Conservation (phyloP, 1,140 invertebrate species). For the Tetragnatha versicolor region DNA sequence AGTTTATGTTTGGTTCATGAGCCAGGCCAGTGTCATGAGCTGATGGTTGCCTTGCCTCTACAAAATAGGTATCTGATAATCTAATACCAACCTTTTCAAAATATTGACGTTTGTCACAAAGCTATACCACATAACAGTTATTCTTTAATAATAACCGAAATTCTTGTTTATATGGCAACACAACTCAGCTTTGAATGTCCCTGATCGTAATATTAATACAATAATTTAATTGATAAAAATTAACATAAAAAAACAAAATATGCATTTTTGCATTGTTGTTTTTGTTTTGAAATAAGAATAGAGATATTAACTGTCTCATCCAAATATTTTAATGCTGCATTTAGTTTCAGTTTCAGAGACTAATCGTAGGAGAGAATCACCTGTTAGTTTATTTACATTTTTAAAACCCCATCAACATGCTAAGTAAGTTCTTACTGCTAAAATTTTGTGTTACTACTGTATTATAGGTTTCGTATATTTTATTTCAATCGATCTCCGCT, state of each 20-base stretch:
- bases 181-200: slow-evolving; percentile 6
- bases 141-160: too few relatives aligned
- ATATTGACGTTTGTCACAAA: too few relatives aligned
- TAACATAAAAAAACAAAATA: slow-evolving; percentile 4
- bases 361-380: slow-evolving; percentile 6
- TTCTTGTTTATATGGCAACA: slow-evolving; percentile 15
- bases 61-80: too few relatives aligned
- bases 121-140: too few relatives aligned
- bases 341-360: background rate
- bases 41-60: too few relatives aligned
- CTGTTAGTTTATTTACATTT: slow-evolving; percentile 32
- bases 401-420: slow-evolving; percentile 1
- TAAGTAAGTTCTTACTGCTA: slow-evolving; percentile 8
- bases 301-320: too few relatives aligned
- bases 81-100: too few relatives aligned
- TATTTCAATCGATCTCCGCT: too few relatives aligned
- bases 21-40: too few relatives aligned
- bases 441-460: too few relatives aligned
- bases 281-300: background rate
- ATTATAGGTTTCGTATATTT: too few relatives aligned
- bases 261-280: background rate
- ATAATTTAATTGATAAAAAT: slow-evolving; percentile 18
- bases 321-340: background rate
- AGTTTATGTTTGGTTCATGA: too few relatives aligned
- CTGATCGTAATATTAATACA: slow-evolving; percentile 12